These are phyloP conservation scores for Epinotia bilunana DNA, from an alignment of 2,888 invertebrate species.

Conservation along the genomic window DNA sequence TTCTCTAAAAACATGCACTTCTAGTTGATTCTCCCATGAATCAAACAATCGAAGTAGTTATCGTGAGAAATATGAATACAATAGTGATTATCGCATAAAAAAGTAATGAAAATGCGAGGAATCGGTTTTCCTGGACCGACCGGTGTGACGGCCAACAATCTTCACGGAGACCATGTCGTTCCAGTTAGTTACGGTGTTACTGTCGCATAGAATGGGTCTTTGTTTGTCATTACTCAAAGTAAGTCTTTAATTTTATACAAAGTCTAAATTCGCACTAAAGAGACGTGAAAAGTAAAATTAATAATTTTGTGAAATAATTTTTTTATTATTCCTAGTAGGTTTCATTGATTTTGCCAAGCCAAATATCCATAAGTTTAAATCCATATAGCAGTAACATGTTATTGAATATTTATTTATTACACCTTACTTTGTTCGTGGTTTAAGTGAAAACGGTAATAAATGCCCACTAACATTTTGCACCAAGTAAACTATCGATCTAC, in stretches of 20 bases:
- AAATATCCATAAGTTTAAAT: background rate
- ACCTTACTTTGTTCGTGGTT: too few relatives aligned
- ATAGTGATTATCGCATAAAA: conserved; percentile 34
- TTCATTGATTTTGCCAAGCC: background rate
- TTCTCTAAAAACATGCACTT: conserved; percentile 21
- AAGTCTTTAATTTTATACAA: conserved; percentile 52
- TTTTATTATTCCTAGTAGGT: background rate
- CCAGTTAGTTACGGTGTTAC: conserved; percentile 52
- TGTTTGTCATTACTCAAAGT: conserved; percentile 64
- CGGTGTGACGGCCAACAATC: conserved; percentile 57
- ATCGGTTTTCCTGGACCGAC: conserved; percentile 46
- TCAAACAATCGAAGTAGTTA: conserved; percentile 37
- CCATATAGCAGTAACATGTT: too few relatives aligned
- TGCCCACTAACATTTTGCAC: background rate
- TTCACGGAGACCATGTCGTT: conserved; percentile 1
- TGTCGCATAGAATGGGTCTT: conserved; percentile 61
- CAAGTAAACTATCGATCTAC: conserved; percentile 5
- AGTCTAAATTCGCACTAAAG: too few relatives aligned
- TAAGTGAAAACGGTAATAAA: background rate
- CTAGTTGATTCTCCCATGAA: conserved; percentile 36
- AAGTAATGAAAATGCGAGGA: conserved; percentile 36
- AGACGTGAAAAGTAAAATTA: background rate
- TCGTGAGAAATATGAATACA: conserved; percentile 36
- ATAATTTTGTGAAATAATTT: background rate
- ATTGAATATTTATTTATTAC: too few relatives aligned